Conservation (phyloP, 2,113 vertebrate genomes). For the Greenwoodochromis staneri region DNA sequence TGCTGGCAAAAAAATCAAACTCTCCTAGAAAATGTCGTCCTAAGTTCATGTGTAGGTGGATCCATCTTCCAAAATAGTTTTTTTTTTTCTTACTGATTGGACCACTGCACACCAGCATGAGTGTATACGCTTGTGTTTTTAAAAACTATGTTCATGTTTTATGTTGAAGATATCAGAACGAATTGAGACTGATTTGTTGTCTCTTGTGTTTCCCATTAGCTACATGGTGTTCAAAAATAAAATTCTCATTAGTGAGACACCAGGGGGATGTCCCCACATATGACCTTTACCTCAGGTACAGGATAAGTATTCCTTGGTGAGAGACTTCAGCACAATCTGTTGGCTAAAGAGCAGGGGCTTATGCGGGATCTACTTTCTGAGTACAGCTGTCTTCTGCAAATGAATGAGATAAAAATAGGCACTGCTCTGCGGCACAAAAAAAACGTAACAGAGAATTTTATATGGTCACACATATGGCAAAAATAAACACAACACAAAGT, state of each 20-base stretch:
- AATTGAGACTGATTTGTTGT: background rate
- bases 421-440: background rate
- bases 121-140: background rate
- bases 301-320: background rate
- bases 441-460: background rate
- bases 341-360: background rate
- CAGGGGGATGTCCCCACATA: background rate
- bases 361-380: background rate
- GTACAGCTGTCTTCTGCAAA: conserved; percentile 3
- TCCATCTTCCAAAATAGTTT: background rate
- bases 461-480: background rate
- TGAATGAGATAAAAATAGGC: background rate
- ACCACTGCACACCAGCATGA: background rate
- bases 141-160: background rate
- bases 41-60: background rate
- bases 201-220: background rate
- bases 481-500: background rate
- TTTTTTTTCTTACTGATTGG: background rate
- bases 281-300: conserved; percentile 32
- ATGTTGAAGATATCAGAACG: background rate
- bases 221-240: background rate
- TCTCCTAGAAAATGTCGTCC: background rate
- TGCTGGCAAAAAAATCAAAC: background rate
- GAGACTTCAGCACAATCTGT: conserved; percentile 16
- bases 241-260: conserved; percentile 21